Evolutionary conservation across 1,140 invertebrate species (phyloP), one percentile per base, ranked within the genome.

Genomic region (Parapsyche elsis): DNA sequence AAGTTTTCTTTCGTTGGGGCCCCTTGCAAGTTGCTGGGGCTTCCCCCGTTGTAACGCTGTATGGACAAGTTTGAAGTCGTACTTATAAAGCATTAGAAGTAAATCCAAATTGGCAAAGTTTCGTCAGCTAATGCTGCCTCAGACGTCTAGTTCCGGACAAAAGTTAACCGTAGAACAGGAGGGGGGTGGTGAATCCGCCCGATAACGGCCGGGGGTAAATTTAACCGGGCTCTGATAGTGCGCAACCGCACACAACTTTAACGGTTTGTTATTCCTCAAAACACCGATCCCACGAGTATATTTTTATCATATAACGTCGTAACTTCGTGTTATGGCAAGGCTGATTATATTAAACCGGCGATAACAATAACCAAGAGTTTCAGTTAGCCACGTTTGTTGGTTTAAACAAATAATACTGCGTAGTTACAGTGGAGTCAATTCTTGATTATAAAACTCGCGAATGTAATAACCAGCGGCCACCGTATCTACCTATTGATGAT

Each of bases 71-170:
- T 80, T 76, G 78, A 81, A 49, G 45, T 73, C 73, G 46, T 75
- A 77, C 75, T 77, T 77, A 64, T 77, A 77, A 77, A 81, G 81
- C 81, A 81, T 81, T 81, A 81, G 81, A 57, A 79, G 81, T 76
- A 81, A 71, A 79, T 71, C 53, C 81, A 81, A 81, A 81, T 81
- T 81, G 81, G 71, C 64, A 74, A 81, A 81, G 81, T 81, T 81
- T 71, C 77, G 49, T 46, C 24, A 46, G 81, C 81, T 81, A 81
- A 81, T 81, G 74, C 81, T 76, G 77, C 81, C 61, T 44, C 76
- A 77, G 76, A 81, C 81, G 73, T 81, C 77, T 59, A 79, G 64
- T 79, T 81, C 77, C 81, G 81, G 81, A 46, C 71, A 26, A 46
- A 76, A 81, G 81, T 81, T 81, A 71, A 71, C 77, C 44, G 57